Conservation (phyloP, 2,113 vertebrate genomes). For the Paradisaea rubra region DNA sequence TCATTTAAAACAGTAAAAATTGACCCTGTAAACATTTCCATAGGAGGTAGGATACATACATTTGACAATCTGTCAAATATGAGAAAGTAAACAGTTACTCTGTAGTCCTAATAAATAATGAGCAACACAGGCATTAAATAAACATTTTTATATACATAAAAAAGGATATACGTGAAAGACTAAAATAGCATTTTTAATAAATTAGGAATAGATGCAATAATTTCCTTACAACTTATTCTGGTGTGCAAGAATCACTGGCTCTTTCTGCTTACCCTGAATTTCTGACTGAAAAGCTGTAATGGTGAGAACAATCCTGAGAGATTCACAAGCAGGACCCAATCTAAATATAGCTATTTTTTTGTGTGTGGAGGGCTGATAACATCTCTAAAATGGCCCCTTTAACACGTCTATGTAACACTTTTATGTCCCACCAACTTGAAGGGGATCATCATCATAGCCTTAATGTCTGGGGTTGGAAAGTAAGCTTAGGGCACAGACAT, state of each 20-base stretch:
- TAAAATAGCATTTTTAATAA: conserved; percentile 67
- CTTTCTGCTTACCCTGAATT: conserved; percentile 22
- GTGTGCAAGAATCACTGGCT: conserved; percentile 8
- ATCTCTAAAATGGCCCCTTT: neutral
- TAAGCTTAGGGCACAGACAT: neutral
- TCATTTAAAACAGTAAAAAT: conserved; percentile 58
- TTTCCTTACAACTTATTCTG: conserved; percentile 46
- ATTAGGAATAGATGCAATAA: conserved; percentile 59
- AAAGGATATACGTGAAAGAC: conserved; percentile 34
- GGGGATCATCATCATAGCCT: neutral
- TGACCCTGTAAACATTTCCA: conserved; percentile 80
- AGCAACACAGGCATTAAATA: conserved; percentile 69
- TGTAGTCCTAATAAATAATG: conserved; percentile 75
- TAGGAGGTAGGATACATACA: conserved; percentile 76
- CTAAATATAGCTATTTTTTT: neutral
- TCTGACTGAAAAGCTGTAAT: neutral
- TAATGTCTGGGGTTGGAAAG: neutral
- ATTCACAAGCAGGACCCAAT: conserved; percentile 7
- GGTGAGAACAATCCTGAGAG: neutral
- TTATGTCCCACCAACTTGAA: neutral
- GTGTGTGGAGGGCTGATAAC: neutral
- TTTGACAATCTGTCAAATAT: conserved; percentile 72
- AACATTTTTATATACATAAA: conserved; percentile 27
- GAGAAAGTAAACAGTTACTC: conserved; percentile 73
- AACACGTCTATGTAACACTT: neutral